phyloP scores from a whole-genome alignment of 2,888 invertebrate genomes.

The Plebejus argus region DNA sequence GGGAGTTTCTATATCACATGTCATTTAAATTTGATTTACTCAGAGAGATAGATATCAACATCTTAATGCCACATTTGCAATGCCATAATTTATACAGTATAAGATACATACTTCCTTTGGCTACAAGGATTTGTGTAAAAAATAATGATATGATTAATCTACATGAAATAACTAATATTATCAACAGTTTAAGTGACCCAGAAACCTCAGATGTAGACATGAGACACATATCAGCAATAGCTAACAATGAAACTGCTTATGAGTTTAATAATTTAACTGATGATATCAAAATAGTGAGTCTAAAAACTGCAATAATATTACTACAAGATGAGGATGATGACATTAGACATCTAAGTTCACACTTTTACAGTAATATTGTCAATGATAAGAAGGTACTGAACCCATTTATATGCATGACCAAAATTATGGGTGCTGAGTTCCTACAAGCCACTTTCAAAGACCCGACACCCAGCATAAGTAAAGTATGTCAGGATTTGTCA shows the following conservation, averaged over 20 bases:
- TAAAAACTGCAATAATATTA: conserved; percentile 66
- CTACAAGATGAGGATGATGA: conserved; percentile 80
- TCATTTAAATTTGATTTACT: conserved; percentile 49
- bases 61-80: conserved; percentile 46
- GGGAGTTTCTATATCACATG: conserved; percentile 62
- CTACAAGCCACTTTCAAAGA: conserved; percentile 50
- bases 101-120: conserved; percentile 62
- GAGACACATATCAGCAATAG: conserved; percentile 62
- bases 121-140: conserved; percentile 50
- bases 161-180: conserved; percentile 50
- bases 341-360: conserved; percentile 65
- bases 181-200: conserved; percentile 56
- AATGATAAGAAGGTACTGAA: conserved; percentile 47
- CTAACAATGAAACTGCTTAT: conserved; percentile 64
- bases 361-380: conserved; percentile 55
- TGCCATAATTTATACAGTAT: conserved; percentile 51
- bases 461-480: conserved; percentile 45
- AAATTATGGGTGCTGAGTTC: conserved; percentile 55
- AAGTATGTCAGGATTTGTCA: conserved; percentile 51
- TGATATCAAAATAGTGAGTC: conserved; percentile 55
- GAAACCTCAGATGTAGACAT: conserved; percentile 62
- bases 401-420: conserved; percentile 59
- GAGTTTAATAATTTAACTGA: conserved; percentile 52
- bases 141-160: conserved; percentile 43
- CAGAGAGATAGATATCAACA: conserved; percentile 42